These are phyloP conservation scores for Drosophila anomalata DNA, from an alignment of 2,888 invertebrate species.

Conservation along the genomic window DNA sequence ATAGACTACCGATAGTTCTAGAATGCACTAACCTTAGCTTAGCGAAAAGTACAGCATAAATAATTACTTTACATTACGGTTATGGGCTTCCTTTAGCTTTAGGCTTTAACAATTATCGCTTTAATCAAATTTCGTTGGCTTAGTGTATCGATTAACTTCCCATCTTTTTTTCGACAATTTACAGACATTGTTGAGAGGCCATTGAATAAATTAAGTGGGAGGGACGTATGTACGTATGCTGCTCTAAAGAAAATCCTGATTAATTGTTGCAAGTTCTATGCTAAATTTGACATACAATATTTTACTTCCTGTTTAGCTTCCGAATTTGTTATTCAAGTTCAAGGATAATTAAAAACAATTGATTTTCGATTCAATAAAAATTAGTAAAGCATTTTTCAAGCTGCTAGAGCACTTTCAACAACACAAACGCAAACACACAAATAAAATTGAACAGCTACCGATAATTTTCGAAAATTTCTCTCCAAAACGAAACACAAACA, in stretches of 20 bases:
- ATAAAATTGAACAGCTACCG: conserved; percentile 43
- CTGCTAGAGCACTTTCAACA: conserved; percentile 65
- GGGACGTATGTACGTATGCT: conserved; percentile 1
- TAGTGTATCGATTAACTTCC: conserved; percentile 20
- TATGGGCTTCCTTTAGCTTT: conserved; percentile 39
- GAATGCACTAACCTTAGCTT: conserved; percentile 84
- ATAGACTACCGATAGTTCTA: conserved; percentile 75
- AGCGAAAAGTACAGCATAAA: conserved; percentile 76
- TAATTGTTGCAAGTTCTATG: conserved; percentile 47
- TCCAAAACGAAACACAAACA: conserved; percentile 70
- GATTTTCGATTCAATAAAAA: conserved; percentile 60
- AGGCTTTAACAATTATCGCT: conserved; percentile 63
- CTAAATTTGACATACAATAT: conserved; percentile 57
- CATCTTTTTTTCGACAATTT: conserved; percentile 11
- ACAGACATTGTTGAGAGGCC: conserved; percentile 32
- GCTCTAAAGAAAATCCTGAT: conserved; percentile 39
- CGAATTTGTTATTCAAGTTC: conserved; percentile 78
- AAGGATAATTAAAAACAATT: conserved; percentile 50
- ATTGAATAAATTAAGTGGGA: conserved; percentile 29
- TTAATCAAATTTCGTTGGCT: conserved; percentile 47
- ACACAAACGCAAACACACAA: conserved; percentile 53
- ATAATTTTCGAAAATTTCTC: conserved; percentile 40
- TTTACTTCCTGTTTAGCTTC: conserved; percentile 75
- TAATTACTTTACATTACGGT: conserved; percentile 70
- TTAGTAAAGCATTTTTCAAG: conserved; percentile 69